Evolutionary conservation across 92 coral and sea anemone genomes (phyloP).

Genomic region (Micromussa lordhowensis): DNA sequence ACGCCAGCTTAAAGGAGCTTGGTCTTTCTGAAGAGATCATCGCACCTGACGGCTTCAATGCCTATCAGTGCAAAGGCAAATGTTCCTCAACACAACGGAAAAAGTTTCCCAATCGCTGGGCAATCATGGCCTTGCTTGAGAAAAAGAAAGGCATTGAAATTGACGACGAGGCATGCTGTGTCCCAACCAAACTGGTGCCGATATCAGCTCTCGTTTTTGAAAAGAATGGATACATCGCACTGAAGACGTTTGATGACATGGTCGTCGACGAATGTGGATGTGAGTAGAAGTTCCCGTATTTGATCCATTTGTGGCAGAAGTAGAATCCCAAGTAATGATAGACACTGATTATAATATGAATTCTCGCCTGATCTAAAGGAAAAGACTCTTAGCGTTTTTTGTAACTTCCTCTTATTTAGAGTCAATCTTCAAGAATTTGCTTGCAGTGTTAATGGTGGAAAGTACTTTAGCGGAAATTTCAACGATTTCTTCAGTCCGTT

Average conservation of each 20-base stretch:
- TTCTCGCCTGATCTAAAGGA: background rate
- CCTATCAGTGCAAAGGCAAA: slow-evolving; percentile 25
- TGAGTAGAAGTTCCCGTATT: background rate
- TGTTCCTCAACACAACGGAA: background rate
- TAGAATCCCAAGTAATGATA: background rate
- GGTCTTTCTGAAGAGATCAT: background rate
- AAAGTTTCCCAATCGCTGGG: background rate
- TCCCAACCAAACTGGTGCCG: slow-evolving; percentile 23
- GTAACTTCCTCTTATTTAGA: background rate
- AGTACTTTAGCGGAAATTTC: too few relatives aligned
- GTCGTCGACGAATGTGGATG: slow-evolving; percentile 32
- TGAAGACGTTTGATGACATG: background rate
- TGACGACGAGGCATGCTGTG: slow-evolving; percentile 17
- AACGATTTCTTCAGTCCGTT: too few relatives aligned
- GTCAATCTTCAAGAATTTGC: background rate
- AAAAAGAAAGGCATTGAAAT: background rate
- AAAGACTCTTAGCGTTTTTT: background rate
- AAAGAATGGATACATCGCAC: too few relatives aligned
- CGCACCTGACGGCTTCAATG: slow-evolving; percentile 6
- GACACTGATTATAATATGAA: too few relatives aligned
- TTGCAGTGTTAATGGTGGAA: too few relatives aligned
- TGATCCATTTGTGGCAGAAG: background rate
- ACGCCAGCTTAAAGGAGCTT: background rate
- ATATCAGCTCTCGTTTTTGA: background rate
- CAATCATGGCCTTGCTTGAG: too few relatives aligned